Evolutionary conservation across 1,140 invertebrate genomes (phyloP).

Genomic region (Atta colombica): DNA sequence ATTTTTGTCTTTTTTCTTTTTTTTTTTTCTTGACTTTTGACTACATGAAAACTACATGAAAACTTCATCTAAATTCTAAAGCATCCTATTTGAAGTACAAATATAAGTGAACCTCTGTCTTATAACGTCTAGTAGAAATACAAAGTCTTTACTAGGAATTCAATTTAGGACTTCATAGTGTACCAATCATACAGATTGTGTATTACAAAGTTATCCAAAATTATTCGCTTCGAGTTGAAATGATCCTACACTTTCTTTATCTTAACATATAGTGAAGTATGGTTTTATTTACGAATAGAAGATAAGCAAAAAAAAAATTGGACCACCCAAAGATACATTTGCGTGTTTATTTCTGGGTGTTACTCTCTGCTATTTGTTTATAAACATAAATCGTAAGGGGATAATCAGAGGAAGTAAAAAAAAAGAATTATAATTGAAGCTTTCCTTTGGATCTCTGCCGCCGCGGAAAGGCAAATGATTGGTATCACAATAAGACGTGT

Average conservation of each 20-base stretch:
- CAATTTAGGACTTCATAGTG: no score
- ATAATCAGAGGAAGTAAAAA: background rate
- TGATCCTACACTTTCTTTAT: no score
- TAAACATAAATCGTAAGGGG: slow-evolving; percentile 4
- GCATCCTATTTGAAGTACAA: no score
- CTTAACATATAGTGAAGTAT: background rate
- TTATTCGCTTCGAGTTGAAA: no score
- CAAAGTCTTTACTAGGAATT: no score
- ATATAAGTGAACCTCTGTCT: no score
- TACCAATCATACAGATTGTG: no score
- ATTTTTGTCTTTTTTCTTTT: background rate
- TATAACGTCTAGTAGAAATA: no score
- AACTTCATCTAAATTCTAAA: no score
- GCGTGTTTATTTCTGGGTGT: background rate
- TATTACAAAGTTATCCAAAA: no score
- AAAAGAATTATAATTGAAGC: slow-evolving; percentile 16
- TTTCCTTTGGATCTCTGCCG: slow-evolving; percentile 52
- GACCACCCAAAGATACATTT: slow-evolving; percentile 8
- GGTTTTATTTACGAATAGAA: background rate
- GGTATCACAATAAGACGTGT: slow-evolving; percentile 68
- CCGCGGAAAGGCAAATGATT: slow-evolving; percentile 70
- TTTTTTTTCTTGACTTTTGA: no score
- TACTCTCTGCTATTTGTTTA: slow-evolving; percentile 32
- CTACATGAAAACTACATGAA: no score
- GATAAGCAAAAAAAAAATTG: background rate